Evolutionary conservation across 2,888 invertebrate genomes (phyloP), one percentile per base, ranked within the genome.

Genomic region (Chironomus tentans): DNA sequence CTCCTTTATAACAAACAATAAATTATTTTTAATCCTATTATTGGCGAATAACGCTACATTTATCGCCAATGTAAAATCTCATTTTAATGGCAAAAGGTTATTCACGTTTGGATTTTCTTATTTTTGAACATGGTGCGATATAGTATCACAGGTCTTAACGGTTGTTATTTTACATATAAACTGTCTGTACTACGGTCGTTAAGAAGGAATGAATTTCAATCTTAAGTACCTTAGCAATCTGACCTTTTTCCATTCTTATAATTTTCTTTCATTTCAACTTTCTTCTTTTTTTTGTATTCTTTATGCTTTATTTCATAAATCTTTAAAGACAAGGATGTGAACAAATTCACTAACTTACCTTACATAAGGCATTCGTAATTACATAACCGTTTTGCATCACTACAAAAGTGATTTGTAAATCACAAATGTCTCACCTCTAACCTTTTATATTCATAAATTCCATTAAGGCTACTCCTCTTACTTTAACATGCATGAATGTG

Each of bases 21-120:
- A 72, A 72, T 72, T 72, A 72, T 72, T 72, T 72, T 72, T 72
- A 72, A 72, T 72, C 72, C 62, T 72, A 72, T 72, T 72, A 72
- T 72, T 72, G 38, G 38, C 10, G 38, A 38, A 38, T 38, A 38
- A 38, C 10, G 38, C 38, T 38, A 38, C 38, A 38, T 38, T 38
- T 38, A 38, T 38, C 38, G 72, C 61, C 61, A 62, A 61, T 72
- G 72, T 72, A 72, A 72, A 72, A 72, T 72, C 72, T 71, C 46
- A 50, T 71, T 71, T 71, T 56, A 71, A 71, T 50, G 71, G 56
- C 56, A 71, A 56, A 71, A 71, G 71, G 71, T 71, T 71, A 38
- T 38, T 38, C 38, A 38, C 38, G 38, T 38, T 38, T 10, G 38
- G 38, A 38, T 38, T 10, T 38, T 38, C 10, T 38, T 38, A 38